Conservation (phyloP, 1,140 invertebrate genomes). For the Diuraphis noxia region DNA sequence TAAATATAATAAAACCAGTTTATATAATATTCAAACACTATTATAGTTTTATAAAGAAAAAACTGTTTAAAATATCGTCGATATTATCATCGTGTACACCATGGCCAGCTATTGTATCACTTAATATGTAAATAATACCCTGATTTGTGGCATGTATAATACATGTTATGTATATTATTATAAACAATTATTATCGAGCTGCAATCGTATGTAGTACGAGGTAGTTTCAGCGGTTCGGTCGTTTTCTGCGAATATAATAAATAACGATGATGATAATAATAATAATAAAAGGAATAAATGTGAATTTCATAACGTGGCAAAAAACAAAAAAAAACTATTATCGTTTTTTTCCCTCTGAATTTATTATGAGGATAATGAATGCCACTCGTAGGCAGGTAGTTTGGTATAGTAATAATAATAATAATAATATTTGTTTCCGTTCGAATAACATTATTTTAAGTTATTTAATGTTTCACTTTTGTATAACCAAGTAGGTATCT, state of each 20-base stretch:
- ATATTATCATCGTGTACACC: background rate
- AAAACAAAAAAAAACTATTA: background rate
- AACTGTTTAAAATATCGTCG: background rate
- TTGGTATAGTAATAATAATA: background rate
- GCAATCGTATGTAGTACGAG: background rate
- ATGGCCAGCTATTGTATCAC: background rate
- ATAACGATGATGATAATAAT: background rate
- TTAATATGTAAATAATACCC: background rate
- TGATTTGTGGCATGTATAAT: background rate
- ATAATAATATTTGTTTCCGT: slow-evolving; percentile 3
- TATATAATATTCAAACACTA: background rate
- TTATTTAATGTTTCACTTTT: slow-evolving; percentile 7
- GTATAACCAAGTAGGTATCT: background rate
- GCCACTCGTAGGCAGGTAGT: background rate
- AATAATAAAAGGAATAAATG: background rate
- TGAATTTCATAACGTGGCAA: background rate
- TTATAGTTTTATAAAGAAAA: background rate
- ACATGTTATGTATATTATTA: background rate
- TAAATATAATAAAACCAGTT: background rate
- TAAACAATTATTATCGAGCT: background rate
- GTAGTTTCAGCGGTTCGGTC: background rate
- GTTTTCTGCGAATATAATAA: background rate
- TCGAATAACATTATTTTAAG: slow-evolving; percentile 2
- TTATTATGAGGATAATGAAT: slow-evolving; percentile 6
- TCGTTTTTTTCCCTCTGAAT: background rate